Evolutionary conservation across 2,797 vertebrate species (phyloP).

Genomic region (Peromyscus eremicus): DNA sequence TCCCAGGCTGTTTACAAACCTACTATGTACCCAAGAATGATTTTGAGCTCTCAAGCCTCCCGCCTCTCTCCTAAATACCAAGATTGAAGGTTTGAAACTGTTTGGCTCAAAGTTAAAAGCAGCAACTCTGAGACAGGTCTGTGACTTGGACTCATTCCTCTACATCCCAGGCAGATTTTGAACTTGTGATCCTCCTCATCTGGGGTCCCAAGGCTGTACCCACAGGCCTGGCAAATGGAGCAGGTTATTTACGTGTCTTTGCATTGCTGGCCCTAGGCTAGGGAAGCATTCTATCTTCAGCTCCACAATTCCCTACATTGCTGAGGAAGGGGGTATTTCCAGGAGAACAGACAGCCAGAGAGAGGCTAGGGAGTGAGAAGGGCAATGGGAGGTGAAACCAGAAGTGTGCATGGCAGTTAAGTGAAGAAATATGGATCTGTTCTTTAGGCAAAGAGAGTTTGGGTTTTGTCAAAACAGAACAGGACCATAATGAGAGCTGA

Average conservation of each 20-base stretch:
- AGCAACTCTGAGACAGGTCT: neutral
- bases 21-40: neutral
- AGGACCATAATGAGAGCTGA: neutral
- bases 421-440: neutral
- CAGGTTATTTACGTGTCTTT: neutral
- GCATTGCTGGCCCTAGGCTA: neutral
- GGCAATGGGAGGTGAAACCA: neutral
- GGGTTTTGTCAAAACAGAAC: conserved; percentile 1
- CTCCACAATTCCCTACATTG: neutral
- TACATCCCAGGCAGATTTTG: neutral
- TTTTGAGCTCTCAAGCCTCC: neutral
- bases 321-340: neutral
- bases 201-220: neutral
- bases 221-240: neutral
- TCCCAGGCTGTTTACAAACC: neutral
- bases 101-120: neutral
- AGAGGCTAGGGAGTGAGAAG: neutral
- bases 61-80: neutral
- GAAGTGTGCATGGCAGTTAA: neutral
- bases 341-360: neutral
- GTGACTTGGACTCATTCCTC: neutral
- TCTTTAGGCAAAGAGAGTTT: neutral
- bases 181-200: neutral
- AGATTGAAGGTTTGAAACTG: neutral
- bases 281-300: no score